Evolutionary conservation across 2,888 invertebrate genomes (phyloP).

Genomic region (Eupithecia vulgata): DNA sequence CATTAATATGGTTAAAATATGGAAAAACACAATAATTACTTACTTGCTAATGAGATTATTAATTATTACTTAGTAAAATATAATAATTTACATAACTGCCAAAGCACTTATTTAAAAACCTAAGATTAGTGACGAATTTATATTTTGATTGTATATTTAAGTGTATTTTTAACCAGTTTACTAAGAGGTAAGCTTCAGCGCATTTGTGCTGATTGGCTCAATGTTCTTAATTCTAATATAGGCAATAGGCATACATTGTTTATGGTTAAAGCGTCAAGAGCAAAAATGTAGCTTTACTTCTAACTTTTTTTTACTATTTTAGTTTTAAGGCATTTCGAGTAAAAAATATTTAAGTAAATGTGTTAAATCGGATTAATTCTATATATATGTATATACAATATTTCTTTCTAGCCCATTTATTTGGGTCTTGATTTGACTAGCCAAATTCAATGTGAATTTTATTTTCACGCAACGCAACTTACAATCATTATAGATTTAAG

Average conservation of each 20-base stretch:
- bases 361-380: background rate
- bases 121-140: background rate
- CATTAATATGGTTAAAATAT: slow-evolving; percentile 11
- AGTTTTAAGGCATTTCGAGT: background rate
- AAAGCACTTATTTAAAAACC: background rate
- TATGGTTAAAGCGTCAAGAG: slow-evolving; percentile 3
- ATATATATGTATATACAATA: background rate
- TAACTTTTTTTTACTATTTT: too few relatives aligned
- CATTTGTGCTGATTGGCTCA: background rate
- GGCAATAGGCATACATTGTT: background rate
- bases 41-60: slow-evolving; percentile 5
- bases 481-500: background rate
- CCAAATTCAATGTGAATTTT: background rate
- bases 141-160: background rate
- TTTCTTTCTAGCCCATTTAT: background rate
- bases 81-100: background rate
- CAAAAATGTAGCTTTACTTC: too few relatives aligned
- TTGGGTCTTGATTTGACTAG: background rate
- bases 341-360: background rate
- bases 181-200: background rate
- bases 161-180: background rate
- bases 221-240: background rate
- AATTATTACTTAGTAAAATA: background rate
- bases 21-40: background rate
- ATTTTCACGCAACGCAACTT: background rate